Percentiles rank a stretch among this genome's conserved stretches.
These are phyloP conservation scores for Heliocidaris tuberculata DNA, from an alignment of 35 echinoderm and acorn worm species.

Conservation along the genomic window DNA sequence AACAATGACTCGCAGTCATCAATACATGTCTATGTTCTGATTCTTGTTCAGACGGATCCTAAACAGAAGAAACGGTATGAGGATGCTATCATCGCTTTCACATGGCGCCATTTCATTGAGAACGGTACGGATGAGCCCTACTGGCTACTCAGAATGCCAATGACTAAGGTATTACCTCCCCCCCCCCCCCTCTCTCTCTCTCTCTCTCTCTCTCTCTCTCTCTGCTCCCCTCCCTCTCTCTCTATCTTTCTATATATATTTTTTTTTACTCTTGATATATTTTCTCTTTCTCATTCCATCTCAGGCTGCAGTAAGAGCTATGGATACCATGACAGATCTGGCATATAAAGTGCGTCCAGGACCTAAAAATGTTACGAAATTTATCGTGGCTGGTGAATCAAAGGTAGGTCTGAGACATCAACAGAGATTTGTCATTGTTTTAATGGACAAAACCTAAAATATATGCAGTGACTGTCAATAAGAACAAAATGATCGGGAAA, in stretches of 20 bases:
- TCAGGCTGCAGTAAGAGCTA: conserved; percentile 71
- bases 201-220: background rate
- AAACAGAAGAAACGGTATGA: conserved; percentile 51
- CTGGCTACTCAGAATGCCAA: conserved; percentile 77
- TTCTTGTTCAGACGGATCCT: background rate
- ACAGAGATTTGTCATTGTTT: too few species aligned
- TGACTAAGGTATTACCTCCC: conserved; percentile 87
- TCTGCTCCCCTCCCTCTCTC: too few species aligned
- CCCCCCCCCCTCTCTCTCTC: background rate
- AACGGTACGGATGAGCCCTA: conserved; percentile 61
- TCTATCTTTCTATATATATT: too few species aligned
- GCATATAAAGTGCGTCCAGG: conserved; percentile 23
- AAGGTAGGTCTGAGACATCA: too few species aligned
- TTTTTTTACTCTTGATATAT: background rate
- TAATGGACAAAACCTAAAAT: too few species aligned
- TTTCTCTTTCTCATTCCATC: background rate
- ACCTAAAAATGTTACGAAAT: conserved; percentile 51
- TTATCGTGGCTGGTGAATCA: conserved; percentile 79
- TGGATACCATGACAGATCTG: conserved; percentile 77
- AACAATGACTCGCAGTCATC: too few species aligned
- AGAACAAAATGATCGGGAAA: too few species aligned
- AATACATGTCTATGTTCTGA: too few species aligned
- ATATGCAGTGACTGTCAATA: too few species aligned
- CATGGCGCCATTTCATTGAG: conserved; percentile 78
- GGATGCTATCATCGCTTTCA: conserved; percentile 81